Evolutionary conservation across 1,140 invertebrate genomes (phyloP), one percentile per base, ranked within the genome.

Genomic region (Pteromalus puparum): DNA sequence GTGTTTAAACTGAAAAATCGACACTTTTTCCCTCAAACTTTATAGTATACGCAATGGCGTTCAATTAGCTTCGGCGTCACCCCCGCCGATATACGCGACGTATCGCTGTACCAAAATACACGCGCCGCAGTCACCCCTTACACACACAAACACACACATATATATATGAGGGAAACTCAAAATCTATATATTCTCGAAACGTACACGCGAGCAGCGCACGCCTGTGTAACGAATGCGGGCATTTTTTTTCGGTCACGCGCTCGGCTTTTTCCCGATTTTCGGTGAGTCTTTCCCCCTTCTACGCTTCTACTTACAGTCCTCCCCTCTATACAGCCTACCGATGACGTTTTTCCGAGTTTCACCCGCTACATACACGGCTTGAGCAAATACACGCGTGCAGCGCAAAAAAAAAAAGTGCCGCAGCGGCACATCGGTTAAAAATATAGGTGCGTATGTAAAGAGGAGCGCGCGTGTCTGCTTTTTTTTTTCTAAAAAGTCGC

Each of bases 381-480:
- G 70, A 48, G 70, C 70, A 81, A 81, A 81, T 81, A 81, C 13
- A 21, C 12, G n/a, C 34, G 46, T n/a, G 6, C 0, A 61, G 6
- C 42, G 42, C 18, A 81, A 81, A 73, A 73, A 81, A 81, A 73
- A 73, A 61, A 81, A 34, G 30, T 7, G 26, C 5, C 18, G 79
- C 42, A 3, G 1, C n/a, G n/a, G 86, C 81, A 82, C 65, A 10
- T 1, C 61, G 18, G 78, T 81, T 84, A 84, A 84, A 84, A 84
- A 84, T 84, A 61, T 61, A 61, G 15, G 18, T 61, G 18, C 18
- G 18, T 9, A 15, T 7, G 18, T 53, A 21, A 18, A 53, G 80
- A 80, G 34, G n/a, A 24, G 12, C 21, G 10, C 48, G 48, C 12
- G 70, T 26, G 12, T 24, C 4, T 30, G 15, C 30, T 78, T 28